Base-by-base conservation (phyloP, 2,113 vertebrate species). In the Epinephelus cyanopodus region DNA sequence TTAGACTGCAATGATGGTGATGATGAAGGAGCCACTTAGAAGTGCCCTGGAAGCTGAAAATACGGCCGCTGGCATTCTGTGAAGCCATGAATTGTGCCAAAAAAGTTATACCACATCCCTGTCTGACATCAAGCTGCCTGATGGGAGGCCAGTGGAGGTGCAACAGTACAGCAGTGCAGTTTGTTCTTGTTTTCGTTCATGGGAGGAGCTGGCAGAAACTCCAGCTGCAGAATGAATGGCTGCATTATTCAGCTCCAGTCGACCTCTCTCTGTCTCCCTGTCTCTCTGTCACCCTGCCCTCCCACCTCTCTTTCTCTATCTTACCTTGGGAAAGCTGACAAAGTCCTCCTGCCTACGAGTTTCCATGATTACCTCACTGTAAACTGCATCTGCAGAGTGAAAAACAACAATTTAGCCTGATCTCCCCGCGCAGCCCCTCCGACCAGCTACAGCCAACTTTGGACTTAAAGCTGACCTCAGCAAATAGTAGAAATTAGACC, bases 311-410 rank as follows among this genome's bases (percentile, higher is more conserved):
- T 65, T 61, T 71, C 58, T 84, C 73, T 77, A 25, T 65, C 86
- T 90, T 92, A 94, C 93, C 93, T 90, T 86, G n/a, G 18, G 67
- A 80, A 87, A 33, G 70, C 66, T 87, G 87, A 67, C 74, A 83
- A 83, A 82, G 63, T 79, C 81, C 63, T 80, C 86, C 75, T 77
- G 73, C 74, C 90, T 74, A 74, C 27, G 70, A 57, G 67, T 77
- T 87, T 19, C 89, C 56, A 52, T 53, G 64, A 56, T 75, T 61
- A 81, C 12, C 29, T 86, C 90, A 70, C 54, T 81, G 84, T 74
- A 70, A 80, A 39, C 77, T 85, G 79, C 75, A 79, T 86, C 94
- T 95, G 93, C 29, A 62, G 64, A 63, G 79, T 67, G 75, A 89
- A 64, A 89, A 86, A 83, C 64, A 84, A 13, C 12, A 15, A 57